phyloP scores from a whole-genome alignment of 2,888 invertebrate species.

The Amphipoea lucens region DNA sequence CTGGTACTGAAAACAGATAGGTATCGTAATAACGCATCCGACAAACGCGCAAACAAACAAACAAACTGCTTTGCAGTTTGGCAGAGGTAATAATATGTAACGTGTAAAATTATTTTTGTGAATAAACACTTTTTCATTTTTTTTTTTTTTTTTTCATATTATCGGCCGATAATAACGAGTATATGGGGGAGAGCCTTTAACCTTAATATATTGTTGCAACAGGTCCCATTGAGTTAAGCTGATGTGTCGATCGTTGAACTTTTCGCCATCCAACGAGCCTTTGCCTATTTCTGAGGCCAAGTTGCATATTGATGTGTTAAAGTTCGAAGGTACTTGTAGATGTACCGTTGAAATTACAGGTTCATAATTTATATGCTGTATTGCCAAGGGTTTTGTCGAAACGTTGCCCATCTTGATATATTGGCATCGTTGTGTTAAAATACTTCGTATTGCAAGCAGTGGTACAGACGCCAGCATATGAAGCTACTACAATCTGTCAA shows the following conservation, averaged over 20 bases:
- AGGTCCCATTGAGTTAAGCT: slow-evolving; percentile 10
- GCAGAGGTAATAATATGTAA: too few species aligned
- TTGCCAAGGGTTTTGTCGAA: neutral
- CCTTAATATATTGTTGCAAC: slow-evolving; percentile 36
- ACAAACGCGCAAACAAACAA: too few species aligned
- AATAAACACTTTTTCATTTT: too few species aligned
- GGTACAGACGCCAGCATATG: too few species aligned
- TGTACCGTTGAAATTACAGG: neutral
- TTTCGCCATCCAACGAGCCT: slow-evolving; percentile 8
- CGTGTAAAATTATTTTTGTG: too few species aligned
- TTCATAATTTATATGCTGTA: neutral
- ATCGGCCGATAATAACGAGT: neutral
- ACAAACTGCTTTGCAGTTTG: too few species aligned
- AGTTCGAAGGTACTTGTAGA: slow-evolving; percentile 3
- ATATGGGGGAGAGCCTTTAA: slow-evolving; percentile 15
- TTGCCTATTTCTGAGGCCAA: slow-evolving; percentile 3
- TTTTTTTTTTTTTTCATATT: too few species aligned
- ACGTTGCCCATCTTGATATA: neutral
- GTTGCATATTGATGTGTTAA: slow-evolving; percentile 6
- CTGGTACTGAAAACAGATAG: neutral
- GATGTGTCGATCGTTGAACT: slow-evolving; percentile 40
- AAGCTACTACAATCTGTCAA: too few species aligned
- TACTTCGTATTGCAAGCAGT: neutral
- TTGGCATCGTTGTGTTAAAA: neutral
- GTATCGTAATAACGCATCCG: neutral